These are phyloP conservation scores for Conger conger DNA, from an alignment of 2,113 vertebrate genomes.

Conservation along the genomic window DNA sequence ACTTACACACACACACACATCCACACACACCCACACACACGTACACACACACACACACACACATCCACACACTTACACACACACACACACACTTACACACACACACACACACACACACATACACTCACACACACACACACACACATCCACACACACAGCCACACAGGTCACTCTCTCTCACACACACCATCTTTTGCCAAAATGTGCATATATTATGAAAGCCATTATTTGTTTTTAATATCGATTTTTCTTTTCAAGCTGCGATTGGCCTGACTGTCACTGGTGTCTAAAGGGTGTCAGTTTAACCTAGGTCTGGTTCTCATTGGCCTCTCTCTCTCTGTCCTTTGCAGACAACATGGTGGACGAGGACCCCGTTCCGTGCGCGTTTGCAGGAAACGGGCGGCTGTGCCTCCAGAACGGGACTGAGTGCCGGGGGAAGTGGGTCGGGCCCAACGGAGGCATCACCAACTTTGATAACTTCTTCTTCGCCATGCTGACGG, in stretches of 20 bases:
- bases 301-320: background rate
- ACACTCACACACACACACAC: too few species aligned
- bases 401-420: constrained; percentile 75
- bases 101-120: too few species aligned
- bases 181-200: too few species aligned
- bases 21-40: too few species aligned
- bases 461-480: constrained; percentile 95
- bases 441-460: constrained; percentile 87
- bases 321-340: background rate
- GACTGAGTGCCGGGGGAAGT: constrained; percentile 77
- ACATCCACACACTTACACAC: too few species aligned
- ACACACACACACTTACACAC: too few species aligned
- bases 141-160: too few species aligned
- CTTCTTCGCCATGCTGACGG: constrained; percentile 90
- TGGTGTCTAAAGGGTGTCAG: background rate
- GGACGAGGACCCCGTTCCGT: constrained; percentile 84
- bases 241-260: background rate
- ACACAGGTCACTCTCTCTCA: too few species aligned
- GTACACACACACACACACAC: too few species aligned
- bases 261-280: background rate
- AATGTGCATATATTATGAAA: too few species aligned
- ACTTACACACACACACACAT: too few species aligned
- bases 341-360: constrained; percentile 67
- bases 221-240: too few species aligned
- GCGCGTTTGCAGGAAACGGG: constrained; percentile 80